Percentiles rank a stretch among this genome's conserved stretches.
Conservation (phyloP, 2,113 vertebrate genomes). For the Ophthalmolycus amberensis region DNA sequence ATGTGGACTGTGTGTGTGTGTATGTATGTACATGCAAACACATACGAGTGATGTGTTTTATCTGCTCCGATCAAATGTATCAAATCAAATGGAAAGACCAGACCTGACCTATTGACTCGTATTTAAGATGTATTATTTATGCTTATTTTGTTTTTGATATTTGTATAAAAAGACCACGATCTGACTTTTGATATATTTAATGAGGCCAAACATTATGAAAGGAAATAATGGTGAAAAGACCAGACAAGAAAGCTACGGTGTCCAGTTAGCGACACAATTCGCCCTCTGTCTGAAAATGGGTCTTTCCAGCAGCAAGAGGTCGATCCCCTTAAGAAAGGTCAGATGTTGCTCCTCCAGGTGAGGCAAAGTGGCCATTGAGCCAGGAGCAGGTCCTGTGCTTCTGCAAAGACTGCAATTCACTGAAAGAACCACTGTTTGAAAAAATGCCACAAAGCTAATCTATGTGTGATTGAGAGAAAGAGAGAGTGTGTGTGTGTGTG, state of each 20-base stretch:
- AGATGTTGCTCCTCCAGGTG: slow-evolving; percentile 47
- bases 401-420: slow-evolving; percentile 26
- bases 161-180: slow-evolving; percentile 8
- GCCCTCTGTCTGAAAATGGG: slow-evolving; percentile 41
- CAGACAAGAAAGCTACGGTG: slow-evolving; percentile 27
- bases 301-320: slow-evolving; percentile 27
- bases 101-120: slow-evolving; percentile 13
- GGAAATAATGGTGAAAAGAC: not conserved
- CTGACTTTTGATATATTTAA: slow-evolving; percentile 8
- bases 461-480: slow-evolving; percentile 19
- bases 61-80: slow-evolving; percentile 7
- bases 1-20: slow-evolving; percentile 16
- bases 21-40: slow-evolving; percentile 19
- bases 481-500: slow-evolving; percentile 11
- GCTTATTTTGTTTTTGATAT: slow-evolving; percentile 34
- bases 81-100: not conserved
- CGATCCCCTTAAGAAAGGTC: slow-evolving; percentile 23
- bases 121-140: not conserved
- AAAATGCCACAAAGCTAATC: slow-evolving; percentile 52
- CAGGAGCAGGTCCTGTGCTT: slow-evolving; percentile 19
- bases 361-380: slow-evolving; percentile 30
- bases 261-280: slow-evolving; percentile 32
- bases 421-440: slow-evolving; percentile 46
- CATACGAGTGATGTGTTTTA: slow-evolving; percentile 9
- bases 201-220: slow-evolving; percentile 7